phyloP scores from a whole-genome alignment of 2,113 vertebrate genomes.

The Tragelaphus strepsiceros region DNA sequence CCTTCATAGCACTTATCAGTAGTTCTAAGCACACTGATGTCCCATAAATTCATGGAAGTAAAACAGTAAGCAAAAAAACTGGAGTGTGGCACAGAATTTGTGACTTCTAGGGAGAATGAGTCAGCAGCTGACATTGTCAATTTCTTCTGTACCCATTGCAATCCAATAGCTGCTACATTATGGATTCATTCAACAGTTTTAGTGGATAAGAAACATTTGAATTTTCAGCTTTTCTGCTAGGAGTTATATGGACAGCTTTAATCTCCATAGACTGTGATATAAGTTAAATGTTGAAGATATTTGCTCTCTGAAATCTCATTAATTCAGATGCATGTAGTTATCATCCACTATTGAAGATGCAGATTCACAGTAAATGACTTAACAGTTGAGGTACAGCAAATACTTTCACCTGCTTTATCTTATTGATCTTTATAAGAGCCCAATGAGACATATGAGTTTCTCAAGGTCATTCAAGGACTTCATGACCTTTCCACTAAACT shows the following conservation, averaged over 20 bases:
- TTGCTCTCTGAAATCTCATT: neutral
- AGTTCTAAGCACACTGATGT: neutral
- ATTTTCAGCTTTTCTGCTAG: neutral
- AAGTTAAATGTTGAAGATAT: neutral
- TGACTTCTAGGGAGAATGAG: neutral
- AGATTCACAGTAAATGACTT: neutral
- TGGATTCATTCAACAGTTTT: neutral
- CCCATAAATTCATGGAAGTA: neutral
- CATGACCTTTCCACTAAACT: neutral
- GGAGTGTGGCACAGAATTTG: neutral
- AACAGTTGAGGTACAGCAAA: neutral
- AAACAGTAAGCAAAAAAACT: neutral
- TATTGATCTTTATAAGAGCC: neutral
- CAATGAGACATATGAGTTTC: neutral
- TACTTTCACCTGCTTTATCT: neutral
- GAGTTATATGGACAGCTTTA: neutral
- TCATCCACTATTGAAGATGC: neutral
- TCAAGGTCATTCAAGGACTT: neutral
- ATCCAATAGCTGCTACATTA: neutral
- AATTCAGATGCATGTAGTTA: neutral
- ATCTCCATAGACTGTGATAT: neutral
- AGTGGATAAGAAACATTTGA: neutral
- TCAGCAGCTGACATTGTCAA: neutral
- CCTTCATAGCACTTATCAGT: neutral
- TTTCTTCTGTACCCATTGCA: neutral